These are phyloP conservation scores for Rhyzopertha dominica DNA, from an alignment of 1,140 invertebrate species.

Conservation along the genomic window DNA sequence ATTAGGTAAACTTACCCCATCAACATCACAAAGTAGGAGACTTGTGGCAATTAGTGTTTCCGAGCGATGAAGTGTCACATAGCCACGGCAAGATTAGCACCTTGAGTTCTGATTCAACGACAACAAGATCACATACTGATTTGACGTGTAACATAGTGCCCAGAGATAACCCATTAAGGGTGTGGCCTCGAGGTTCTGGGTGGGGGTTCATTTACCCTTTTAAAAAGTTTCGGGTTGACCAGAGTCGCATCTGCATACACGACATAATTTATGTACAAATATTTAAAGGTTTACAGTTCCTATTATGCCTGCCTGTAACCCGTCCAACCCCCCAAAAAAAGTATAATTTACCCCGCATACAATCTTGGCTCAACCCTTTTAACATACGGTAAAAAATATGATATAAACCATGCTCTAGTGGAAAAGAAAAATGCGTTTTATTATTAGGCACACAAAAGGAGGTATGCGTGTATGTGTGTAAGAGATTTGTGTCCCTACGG, in stretches of 20 bases:
- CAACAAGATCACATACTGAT: constrained; percentile 14
- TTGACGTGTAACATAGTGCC: background rate
- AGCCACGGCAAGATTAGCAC: background rate
- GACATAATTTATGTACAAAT: constrained; percentile 28
- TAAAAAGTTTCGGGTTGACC: constrained; percentile 23
- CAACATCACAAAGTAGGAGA: background rate
- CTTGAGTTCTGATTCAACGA: background rate
- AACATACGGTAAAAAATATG: constrained; percentile 35
- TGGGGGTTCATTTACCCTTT: constrained; percentile 27
- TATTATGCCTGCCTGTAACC: too few species aligned
- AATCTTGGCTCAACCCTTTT: constrained; percentile 30
- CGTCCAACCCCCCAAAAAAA: constrained; percentile 25
- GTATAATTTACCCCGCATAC: constrained; percentile 31
- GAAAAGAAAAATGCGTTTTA: constrained; percentile 42
- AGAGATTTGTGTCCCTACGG: constrained; percentile 31
- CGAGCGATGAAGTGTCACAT: background rate
- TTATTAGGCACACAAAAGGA: constrained; percentile 37
- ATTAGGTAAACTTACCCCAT: background rate
- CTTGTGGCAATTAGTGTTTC: constrained; percentile 4
- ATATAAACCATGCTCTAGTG: constrained; percentile 41
- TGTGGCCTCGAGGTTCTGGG: constrained; percentile 13
- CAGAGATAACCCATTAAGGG: constrained; percentile 24
- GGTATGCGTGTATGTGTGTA: constrained; percentile 28
- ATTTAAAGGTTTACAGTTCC: constrained; percentile 19
- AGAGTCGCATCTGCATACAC: constrained; percentile 26